phyloP scores from a whole-genome alignment of 1,140 invertebrate genomes.

The Drosophila baimaii region DNA sequence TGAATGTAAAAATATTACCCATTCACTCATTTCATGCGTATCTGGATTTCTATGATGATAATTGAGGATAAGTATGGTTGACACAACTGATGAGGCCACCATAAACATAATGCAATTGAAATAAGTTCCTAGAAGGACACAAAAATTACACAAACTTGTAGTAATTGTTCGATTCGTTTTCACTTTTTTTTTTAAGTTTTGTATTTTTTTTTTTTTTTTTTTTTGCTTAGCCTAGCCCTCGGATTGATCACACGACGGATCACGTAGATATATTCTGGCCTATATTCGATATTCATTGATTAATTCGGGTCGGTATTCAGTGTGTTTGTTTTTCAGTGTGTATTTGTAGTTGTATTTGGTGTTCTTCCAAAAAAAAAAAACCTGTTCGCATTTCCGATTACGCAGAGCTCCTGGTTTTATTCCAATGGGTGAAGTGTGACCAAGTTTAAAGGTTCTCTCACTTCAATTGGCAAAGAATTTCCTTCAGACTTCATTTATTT shows the following conservation, averaged over 20 bases:
- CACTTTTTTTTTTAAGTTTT: constrained; percentile 23
- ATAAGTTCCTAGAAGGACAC: constrained; percentile 91
- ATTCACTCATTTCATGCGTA: constrained; percentile 98
- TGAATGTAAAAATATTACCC: constrained; percentile 90
- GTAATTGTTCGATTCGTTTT: constrained; percentile 55
- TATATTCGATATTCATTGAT: constrained; percentile 6
- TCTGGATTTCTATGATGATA: constrained; percentile 99
- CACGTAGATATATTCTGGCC: constrained; percentile 3
- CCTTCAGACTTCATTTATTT: background rate
- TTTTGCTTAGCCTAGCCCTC: constrained; percentile 35
- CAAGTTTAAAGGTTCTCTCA: no score
- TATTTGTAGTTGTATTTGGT: constrained; percentile 1
- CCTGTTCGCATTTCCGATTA: constrained; percentile 17
- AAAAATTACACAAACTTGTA: constrained; percentile 84
- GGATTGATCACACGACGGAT: constrained; percentile 8
- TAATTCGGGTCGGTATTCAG: background rate
- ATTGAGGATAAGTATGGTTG: constrained; percentile 99
- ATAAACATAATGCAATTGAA: constrained; percentile 99
- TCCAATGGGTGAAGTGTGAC: background rate
- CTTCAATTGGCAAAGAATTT: background rate
- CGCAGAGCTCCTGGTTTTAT: background rate
- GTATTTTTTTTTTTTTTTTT: constrained; percentile 4
- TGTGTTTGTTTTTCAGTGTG: background rate
- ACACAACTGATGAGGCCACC: constrained; percentile 98
- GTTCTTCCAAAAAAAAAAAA: background rate